phyloP scores from a whole-genome alignment of 2,113 vertebrate genomes.

The Mus musculus region GRCm39 chr15:14331001-14331500 shows the following conservation, averaged over 20 bases:
- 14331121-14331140: neutral
- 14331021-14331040: too few relatives aligned
- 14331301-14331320: neutral
- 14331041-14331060: too few relatives aligned
- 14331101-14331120: slow-evolving; percentile 43
- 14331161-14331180: slow-evolving; percentile 55
- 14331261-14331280: slow-evolving; percentile 68
- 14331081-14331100: neutral
- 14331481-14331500: slow-evolving; percentile 85
- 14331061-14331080: neutral
- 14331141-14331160: neutral
- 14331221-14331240: slow-evolving; percentile 45
- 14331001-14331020: too few relatives aligned
- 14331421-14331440: slow-evolving; percentile 84
- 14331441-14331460: slow-evolving; percentile 84
- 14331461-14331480: slow-evolving; percentile 83
- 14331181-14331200: slow-evolving; percentile 55
- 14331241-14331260: slow-evolving; percentile 58
- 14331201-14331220: slow-evolving; percentile 49
- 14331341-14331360: slow-evolving; percentile 52
- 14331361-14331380: slow-evolving; percentile 73
- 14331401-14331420: slow-evolving; percentile 81
- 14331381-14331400: slow-evolving; percentile 80
- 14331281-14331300: slow-evolving; percentile 58
- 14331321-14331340: slow-evolving; percentile 80